Percentiles rank a stretch among this genome's conserved stretches.
These are phyloP conservation scores for Thymelicus acteon DNA, from an alignment of 2,888 invertebrate species.

Conservation along the genomic window DNA sequence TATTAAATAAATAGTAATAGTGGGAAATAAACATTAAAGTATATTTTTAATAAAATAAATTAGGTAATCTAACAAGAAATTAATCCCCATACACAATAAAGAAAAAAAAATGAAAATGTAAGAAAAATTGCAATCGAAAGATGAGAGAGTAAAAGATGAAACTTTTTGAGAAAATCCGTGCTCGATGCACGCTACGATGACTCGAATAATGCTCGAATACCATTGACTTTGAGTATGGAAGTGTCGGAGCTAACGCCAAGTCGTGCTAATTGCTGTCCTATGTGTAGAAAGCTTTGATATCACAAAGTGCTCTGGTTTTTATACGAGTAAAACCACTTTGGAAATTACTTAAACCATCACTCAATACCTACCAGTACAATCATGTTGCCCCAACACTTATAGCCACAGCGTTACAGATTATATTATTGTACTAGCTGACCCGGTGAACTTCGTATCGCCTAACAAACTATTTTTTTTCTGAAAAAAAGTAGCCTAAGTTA, in stretches of 20 bases:
- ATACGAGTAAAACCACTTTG: slow-evolving; percentile 9
- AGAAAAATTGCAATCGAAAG: not conserved
- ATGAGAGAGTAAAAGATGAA: not conserved
- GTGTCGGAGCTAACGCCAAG: slow-evolving; percentile 19
- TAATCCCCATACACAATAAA: too few species aligned
- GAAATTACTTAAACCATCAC: not conserved
- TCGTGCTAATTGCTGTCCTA: slow-evolving; percentile 19
- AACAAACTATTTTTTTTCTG: too few species aligned
- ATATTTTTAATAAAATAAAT: too few species aligned
- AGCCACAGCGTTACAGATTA: too few species aligned
- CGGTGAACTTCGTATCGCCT: too few species aligned
- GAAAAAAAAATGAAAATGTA: not conserved
- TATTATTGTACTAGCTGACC: too few species aligned
- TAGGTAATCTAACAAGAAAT: too few species aligned
- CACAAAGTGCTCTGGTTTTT: slow-evolving; percentile 14
- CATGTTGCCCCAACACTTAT: too few species aligned
- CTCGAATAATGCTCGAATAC: slow-evolving; percentile 16
- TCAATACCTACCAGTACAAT: slow-evolving; percentile 1
- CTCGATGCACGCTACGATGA: slow-evolving; percentile 13
- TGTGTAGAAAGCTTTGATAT: slow-evolving; percentile 9
- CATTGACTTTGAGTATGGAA: slow-evolving; percentile 26
- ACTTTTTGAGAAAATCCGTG: slow-evolving; percentile 16
- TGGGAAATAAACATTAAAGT: too few species aligned
- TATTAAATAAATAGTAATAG: too few species aligned
- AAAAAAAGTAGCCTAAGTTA: too few species aligned